phyloP scores from a whole-genome alignment of 2,113 vertebrate species.

The Sinocyclocheilus anophthalmus region DNA sequence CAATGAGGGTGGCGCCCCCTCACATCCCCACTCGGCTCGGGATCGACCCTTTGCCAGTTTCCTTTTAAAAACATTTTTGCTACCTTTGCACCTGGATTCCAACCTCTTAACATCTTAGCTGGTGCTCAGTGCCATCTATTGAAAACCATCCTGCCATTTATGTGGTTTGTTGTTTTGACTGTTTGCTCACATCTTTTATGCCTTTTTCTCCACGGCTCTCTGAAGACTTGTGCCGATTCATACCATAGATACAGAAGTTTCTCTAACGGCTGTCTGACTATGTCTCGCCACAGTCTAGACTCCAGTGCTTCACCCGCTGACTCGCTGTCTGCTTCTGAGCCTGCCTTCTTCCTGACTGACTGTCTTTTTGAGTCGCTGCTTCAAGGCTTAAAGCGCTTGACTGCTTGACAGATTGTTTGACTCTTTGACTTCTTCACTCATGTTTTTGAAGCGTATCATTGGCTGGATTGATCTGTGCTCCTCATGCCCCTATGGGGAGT shows the following conservation, averaged over 20 bases:
- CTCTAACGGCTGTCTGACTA: slow-evolving; percentile 42
- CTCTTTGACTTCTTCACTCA: slow-evolving; percentile 58
- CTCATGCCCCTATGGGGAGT: not conserved
- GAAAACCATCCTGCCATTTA: not conserved
- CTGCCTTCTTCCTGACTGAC: slow-evolving; percentile 58
- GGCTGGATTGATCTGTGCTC: slow-evolving; percentile 38
- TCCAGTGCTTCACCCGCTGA: slow-evolving; percentile 45
- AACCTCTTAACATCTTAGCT: not conserved
- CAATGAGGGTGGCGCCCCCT: slow-evolving; percentile 3
- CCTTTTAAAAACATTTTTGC: not conserved
- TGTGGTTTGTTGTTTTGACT: not conserved
- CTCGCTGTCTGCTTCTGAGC: slow-evolving; percentile 23
- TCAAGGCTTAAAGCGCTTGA: not conserved
- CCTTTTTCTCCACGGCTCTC: not conserved
- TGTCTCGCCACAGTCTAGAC: slow-evolving; percentile 47
- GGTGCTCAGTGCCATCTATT: not conserved
- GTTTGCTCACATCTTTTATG: not conserved
- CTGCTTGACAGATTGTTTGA: slow-evolving; percentile 59
- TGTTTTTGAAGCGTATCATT: slow-evolving; percentile 39
- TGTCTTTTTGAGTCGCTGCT: slow-evolving; percentile 46
- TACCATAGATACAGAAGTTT: not conserved
- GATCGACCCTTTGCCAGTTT: not conserved
- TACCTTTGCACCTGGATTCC: not conserved
- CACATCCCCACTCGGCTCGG: not conserved
- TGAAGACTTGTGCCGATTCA: slow-evolving; percentile 1